phyloP scores from a whole-genome alignment of 2,888 invertebrate species.

The Monochamus alternatus region DNA sequence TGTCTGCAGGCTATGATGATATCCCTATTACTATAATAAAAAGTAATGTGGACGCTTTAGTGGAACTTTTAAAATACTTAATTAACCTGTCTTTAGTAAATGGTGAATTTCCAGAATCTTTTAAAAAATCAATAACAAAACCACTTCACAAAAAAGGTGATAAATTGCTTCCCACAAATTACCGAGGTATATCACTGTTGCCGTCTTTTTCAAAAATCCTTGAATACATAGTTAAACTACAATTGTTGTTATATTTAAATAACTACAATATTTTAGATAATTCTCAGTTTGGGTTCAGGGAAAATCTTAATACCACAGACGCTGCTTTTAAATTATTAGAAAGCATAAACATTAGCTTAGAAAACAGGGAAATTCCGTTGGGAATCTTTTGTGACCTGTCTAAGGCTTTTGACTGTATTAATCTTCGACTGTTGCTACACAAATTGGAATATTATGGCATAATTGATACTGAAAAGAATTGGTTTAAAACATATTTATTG shows the following conservation, averaged over 20 bases:
- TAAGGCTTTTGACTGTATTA: conserved; percentile 6
- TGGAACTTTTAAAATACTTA: neutral
- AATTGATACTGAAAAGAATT: neutral
- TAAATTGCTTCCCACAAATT: neutral
- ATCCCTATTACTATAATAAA: neutral
- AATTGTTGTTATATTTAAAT: neutral
- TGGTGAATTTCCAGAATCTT: neutral
- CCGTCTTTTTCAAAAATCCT: conserved; percentile 1
- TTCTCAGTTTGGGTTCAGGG: conserved; percentile 18
- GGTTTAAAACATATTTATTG: conserved; percentile 8
- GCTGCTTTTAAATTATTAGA: conserved; percentile 5
- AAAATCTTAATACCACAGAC: conserved; percentile 15
- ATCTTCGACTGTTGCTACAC: neutral
- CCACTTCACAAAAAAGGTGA: neutral
- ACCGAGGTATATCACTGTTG: neutral
- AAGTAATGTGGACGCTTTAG: neutral
- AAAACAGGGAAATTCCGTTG: conserved; percentile 1
- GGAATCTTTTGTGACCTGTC: conserved; percentile 29
- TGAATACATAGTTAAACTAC: neutral
- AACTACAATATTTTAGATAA: conserved; percentile 5
- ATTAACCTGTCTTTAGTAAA: neutral
- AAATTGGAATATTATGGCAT: conserved; percentile 5
- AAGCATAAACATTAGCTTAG: neutral
- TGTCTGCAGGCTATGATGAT: neutral
- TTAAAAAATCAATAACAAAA: neutral